Percentiles rank a stretch among this genome's conserved stretches.
Conservation (phyloP, 1,140 invertebrate genomes). For the Musca vetustissima region DNA sequence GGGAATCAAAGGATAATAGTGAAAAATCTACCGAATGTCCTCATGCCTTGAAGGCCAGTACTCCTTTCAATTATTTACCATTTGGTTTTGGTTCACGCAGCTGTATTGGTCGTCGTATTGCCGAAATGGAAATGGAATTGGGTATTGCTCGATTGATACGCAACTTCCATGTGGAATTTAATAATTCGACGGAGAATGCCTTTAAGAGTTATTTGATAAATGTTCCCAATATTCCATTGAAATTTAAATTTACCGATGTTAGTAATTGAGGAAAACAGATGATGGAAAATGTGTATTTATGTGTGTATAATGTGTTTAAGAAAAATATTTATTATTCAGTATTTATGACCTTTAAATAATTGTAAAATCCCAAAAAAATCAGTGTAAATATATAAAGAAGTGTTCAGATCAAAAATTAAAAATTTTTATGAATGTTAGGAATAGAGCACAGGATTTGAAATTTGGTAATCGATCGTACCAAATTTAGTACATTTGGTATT, state of each 20-base stretch:
- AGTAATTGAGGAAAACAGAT: not conserved
- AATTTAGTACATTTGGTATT: no score
- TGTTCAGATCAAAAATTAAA: no score
- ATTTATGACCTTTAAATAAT: not conserved
- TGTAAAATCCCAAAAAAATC: no score
- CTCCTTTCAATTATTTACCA: slow-evolving; percentile 62
- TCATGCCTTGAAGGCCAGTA: slow-evolving; percentile 50
- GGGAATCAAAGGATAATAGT: not conserved
- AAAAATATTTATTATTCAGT: not conserved
- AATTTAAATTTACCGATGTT: slow-evolving; percentile 44
- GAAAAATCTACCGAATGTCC: slow-evolving; percentile 41
- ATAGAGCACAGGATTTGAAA: no score
- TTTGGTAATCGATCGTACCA: no score
- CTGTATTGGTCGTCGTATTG: slow-evolving; percentile 67
- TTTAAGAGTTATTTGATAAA: slow-evolving; percentile 43
- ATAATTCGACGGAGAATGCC: slow-evolving; percentile 47
- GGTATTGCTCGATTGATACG: slow-evolving; percentile 63
- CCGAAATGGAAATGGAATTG: slow-evolving; percentile 70
- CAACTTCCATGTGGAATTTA: slow-evolving; percentile 61
- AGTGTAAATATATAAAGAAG: no score
- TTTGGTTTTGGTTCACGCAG: slow-evolving; percentile 65
- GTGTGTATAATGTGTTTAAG: no score
- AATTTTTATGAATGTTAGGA: no score
- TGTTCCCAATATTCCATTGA: slow-evolving; percentile 43
- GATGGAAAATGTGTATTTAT: not conserved